Conservation (phyloP, 2,113 vertebrate species). For the Apteryx owenii region DNA sequence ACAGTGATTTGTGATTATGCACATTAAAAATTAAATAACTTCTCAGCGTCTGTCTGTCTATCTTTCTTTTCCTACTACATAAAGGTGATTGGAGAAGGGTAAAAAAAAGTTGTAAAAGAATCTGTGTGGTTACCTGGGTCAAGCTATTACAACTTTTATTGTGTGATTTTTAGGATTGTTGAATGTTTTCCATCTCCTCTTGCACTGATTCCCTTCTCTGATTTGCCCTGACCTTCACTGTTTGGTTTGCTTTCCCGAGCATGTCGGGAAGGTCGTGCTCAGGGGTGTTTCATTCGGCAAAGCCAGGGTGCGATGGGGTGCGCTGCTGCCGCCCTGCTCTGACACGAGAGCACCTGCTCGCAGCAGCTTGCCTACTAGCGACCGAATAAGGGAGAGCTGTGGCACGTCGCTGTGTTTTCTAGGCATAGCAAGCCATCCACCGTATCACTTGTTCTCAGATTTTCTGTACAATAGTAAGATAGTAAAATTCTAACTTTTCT, state of each 20-base stretch:
- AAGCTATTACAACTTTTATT: not conserved
- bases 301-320: accelerated
- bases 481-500: not conserved
- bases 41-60: not conserved
- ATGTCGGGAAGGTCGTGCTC: not conserved
- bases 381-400: not conserved
- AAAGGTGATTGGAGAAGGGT: not conserved
- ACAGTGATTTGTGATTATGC: not conserved
- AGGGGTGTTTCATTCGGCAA: not conserved
- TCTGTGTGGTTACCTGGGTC: not conserved
- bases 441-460: not conserved
- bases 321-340: accelerated
- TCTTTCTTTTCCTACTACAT: not conserved
- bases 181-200: conserved; percentile 16
- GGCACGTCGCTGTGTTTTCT: not conserved
- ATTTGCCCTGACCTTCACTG: not conserved
- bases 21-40: not conserved
- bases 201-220: not conserved
- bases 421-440: not conserved
- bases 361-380: not conserved
- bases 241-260: not conserved
- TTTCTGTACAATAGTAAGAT: not conserved
- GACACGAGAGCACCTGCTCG: not conserved
- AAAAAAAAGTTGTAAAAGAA: not conserved
- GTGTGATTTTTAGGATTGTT: conserved; percentile 29